phyloP scores from a whole-genome alignment of 2,888 invertebrate genomes.

The Tanypteryx hageni region DNA sequence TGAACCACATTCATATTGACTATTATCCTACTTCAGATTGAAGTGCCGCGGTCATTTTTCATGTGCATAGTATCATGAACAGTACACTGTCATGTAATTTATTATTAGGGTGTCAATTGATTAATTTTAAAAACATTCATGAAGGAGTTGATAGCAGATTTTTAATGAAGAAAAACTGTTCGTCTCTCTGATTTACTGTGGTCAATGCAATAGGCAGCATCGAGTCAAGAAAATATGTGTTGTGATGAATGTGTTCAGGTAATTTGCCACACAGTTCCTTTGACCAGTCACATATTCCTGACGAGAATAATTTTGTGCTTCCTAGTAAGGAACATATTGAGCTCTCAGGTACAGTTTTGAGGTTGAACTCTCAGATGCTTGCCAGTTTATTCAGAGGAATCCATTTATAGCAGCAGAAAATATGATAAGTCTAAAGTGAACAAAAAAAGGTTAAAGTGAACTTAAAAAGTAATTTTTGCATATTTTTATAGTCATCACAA shows the following conservation, averaged over 20 bases:
- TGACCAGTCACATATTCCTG: not conserved
- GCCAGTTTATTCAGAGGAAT: not conserved
- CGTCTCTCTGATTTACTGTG: not conserved
- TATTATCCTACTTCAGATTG: constrained; percentile 55
- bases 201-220: not conserved
- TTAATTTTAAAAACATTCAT: not conserved
- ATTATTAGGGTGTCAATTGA: constrained; percentile 54
- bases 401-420: not conserved
- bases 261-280: constrained; percentile 22
- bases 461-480: not conserved
- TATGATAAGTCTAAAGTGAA: not conserved
- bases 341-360: constrained; percentile 55
- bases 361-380: constrained; percentile 54
- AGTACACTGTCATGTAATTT: constrained; percentile 57
- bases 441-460: not conserved
- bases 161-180: not conserved
- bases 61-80: constrained; percentile 34
- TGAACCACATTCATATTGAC: constrained; percentile 32
- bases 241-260: not conserved
- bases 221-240: not conserved
- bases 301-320: not conserved
- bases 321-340: constrained; percentile 20
- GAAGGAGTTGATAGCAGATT: not conserved
- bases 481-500: not conserved
- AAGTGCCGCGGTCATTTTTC: constrained; percentile 29